Evolutionary conservation across 2,113 vertebrate species (phyloP).

Genomic region (Pelobates fuscus): DNA sequence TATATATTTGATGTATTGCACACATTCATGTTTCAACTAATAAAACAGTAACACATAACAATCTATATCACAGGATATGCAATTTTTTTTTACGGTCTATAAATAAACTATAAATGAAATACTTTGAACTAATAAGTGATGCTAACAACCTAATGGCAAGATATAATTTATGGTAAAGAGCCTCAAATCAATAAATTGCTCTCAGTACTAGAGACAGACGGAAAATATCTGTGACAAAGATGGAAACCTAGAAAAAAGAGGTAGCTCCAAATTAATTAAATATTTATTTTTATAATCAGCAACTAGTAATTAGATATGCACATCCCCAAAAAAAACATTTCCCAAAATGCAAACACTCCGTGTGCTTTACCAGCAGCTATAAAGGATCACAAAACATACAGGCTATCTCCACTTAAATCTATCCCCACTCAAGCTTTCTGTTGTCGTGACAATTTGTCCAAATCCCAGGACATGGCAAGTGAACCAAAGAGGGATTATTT

Average conservation of each 20-base stretch:
- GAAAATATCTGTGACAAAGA: not conserved
- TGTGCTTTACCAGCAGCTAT: not conserved
- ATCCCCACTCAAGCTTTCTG: not conserved
- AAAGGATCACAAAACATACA: not conserved
- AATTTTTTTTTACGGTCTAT: not conserved
- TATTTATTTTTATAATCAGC: not conserved
- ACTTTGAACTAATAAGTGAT: slow-evolving; percentile 2
- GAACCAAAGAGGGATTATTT: not conserved
- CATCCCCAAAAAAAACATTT: not conserved
- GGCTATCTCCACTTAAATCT: no score
- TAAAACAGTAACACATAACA: not conserved
- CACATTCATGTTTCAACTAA: not conserved
- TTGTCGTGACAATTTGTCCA: not conserved
- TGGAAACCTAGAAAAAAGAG: slow-evolving; percentile 7
- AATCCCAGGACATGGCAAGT: not conserved
- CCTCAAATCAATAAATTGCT: slow-evolving; percentile 4
- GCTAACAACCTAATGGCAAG: not conserved
- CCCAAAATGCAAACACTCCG: not conserved
- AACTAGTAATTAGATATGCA: not conserved
- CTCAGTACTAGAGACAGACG: not conserved
- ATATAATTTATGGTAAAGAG: not conserved
- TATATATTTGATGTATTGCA: no score
- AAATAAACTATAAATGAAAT: slow-evolving; percentile 6
- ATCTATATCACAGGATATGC: slow-evolving; percentile 6
- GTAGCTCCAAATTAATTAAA: not conserved